These are phyloP conservation scores for Tetropium fuscum DNA, from an alignment of 2,888 invertebrate genomes.

Conservation along the genomic window DNA sequence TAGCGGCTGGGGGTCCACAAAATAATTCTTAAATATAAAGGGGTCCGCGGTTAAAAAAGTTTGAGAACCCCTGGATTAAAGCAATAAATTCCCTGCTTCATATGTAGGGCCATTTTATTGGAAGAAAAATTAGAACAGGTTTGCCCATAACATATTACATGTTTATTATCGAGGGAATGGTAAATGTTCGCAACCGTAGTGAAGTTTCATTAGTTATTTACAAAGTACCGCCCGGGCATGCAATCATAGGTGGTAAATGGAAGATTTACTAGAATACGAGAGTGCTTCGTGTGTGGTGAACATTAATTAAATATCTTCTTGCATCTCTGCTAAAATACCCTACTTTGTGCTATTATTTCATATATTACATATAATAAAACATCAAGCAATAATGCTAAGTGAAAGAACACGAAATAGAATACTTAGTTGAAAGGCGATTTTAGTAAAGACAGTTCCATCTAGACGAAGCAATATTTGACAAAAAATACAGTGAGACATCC, in stretches of 20 bases:
- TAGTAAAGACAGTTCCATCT: too few relatives aligned
- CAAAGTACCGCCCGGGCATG: conserved; percentile 15
- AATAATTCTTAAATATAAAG: background rate
- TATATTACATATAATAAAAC: too few relatives aligned
- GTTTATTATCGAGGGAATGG: conserved; percentile 8
- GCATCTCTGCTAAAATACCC: conserved; percentile 11
- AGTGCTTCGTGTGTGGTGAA: conserved; percentile 20
- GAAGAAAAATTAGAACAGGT: conserved; percentile 10
- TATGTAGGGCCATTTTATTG: conserved; percentile 12
- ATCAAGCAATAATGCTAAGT: too few relatives aligned
- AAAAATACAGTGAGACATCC: too few relatives aligned
- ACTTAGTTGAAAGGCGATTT: too few relatives aligned
- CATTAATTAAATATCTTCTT: conserved; percentile 22
- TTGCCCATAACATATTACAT: conserved; percentile 15
- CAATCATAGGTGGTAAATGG: conserved; percentile 18
- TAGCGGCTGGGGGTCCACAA: background rate
- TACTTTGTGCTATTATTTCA: background rate
- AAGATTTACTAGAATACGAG: conserved; percentile 11
- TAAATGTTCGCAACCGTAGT: conserved; percentile 11
- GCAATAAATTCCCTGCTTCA: conserved; percentile 12
- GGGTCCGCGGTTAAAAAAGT: too few relatives aligned
- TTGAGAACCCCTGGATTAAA: conserved; percentile 4
- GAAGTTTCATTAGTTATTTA: conserved; percentile 28
- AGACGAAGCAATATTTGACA: too few relatives aligned
- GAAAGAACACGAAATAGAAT: too few relatives aligned